phyloP scores from a whole-genome alignment of 2,888 invertebrate species.

The Drosophila antonietae region DNA sequence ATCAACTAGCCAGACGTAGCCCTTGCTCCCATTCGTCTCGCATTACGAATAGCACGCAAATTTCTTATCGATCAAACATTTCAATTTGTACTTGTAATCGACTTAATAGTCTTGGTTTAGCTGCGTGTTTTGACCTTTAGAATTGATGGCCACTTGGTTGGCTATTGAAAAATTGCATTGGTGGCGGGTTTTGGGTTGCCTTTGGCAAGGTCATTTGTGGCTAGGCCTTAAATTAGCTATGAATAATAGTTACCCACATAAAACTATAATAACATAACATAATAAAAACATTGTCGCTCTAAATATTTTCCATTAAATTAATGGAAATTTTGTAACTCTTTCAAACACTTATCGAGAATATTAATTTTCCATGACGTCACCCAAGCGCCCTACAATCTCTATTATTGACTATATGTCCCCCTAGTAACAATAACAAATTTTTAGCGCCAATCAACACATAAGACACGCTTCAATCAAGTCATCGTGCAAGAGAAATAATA shows the following conservation, averaged over 20 bases:
- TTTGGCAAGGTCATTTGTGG: slow-evolving; percentile 65
- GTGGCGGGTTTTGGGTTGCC: slow-evolving; percentile 46
- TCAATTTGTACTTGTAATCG: slow-evolving; percentile 53
- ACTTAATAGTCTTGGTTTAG: slow-evolving; percentile 11
- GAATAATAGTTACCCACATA: not conserved
- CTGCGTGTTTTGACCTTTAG: slow-evolving; percentile 70
- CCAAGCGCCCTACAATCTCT: slow-evolving; percentile 60
- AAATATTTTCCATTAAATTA: slow-evolving; percentile 7
- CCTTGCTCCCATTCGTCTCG: slow-evolving; percentile 43
- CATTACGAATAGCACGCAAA: slow-evolving; percentile 58
- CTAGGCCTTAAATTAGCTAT: slow-evolving; percentile 9
- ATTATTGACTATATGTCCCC: slow-evolving; percentile 34
- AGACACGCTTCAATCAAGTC: slow-evolving; percentile 59
- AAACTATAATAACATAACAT: not conserved
- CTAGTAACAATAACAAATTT: slow-evolving; percentile 33
- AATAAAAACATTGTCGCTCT: not conserved
- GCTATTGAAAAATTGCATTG: slow-evolving; percentile 62
- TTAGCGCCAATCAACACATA: slow-evolving; percentile 46
- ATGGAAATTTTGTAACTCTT: not conserved
- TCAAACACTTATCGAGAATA: slow-evolving; percentile 12
- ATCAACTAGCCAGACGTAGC: slow-evolving; percentile 32
- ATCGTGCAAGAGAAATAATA: slow-evolving; percentile 52
- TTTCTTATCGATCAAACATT: slow-evolving; percentile 79
- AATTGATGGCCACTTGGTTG: slow-evolving; percentile 45
- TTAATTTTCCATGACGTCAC: slow-evolving; percentile 54